A percentile compares a stretch with the other conserved stretches of the same genome.
Conservation (phyloP, 2,797 vertebrate species). For the Ptychadena robeensis region DNA sequence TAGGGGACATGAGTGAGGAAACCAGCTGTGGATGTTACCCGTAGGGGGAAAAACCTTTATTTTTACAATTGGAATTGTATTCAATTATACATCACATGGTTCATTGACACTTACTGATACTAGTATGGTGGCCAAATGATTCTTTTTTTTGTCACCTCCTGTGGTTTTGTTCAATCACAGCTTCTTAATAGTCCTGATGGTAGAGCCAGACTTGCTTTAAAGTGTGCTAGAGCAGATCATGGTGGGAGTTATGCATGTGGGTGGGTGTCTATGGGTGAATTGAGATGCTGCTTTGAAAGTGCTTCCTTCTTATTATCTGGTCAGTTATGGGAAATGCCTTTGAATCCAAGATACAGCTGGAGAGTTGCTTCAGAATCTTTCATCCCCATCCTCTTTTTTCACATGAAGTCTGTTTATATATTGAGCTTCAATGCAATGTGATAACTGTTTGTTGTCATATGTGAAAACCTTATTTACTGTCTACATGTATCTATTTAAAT, state of each 20-base stretch:
- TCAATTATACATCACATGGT: not conserved
- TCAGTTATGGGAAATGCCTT: slow-evolving; percentile 56
- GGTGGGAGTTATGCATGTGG: slow-evolving; percentile 39
- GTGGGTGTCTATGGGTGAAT: slow-evolving; percentile 64
- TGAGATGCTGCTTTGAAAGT: slow-evolving; percentile 64
- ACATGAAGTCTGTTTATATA: slow-evolving; percentile 32
- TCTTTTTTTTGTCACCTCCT: slow-evolving; percentile 33
- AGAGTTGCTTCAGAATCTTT: slow-evolving; percentile 44
- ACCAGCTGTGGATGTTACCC: not conserved
- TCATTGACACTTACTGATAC: slow-evolving; percentile 4
- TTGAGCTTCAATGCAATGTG: slow-evolving; percentile 39
- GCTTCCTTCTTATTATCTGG: slow-evolving; percentile 54
- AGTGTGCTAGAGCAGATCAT: slow-evolving; percentile 54
- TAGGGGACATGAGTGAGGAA: not conserved
- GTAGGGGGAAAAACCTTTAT: too few species aligned
- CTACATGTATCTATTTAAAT: not conserved
- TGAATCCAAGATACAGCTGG: slow-evolving; percentile 52
- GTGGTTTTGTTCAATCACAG: slow-evolving; percentile 39
- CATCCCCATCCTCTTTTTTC: slow-evolving; percentile 37
- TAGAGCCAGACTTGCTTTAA: slow-evolving; percentile 34
- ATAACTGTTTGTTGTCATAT: slow-evolving; percentile 21
- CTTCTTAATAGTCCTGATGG: slow-evolving; percentile 20
- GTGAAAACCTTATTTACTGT: slow-evolving; percentile 16
- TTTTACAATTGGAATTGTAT: not conserved
- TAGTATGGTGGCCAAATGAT: not conserved